Conservation (phyloP, 2,888 invertebrate species). For the Eristalis arbustorum region DNA sequence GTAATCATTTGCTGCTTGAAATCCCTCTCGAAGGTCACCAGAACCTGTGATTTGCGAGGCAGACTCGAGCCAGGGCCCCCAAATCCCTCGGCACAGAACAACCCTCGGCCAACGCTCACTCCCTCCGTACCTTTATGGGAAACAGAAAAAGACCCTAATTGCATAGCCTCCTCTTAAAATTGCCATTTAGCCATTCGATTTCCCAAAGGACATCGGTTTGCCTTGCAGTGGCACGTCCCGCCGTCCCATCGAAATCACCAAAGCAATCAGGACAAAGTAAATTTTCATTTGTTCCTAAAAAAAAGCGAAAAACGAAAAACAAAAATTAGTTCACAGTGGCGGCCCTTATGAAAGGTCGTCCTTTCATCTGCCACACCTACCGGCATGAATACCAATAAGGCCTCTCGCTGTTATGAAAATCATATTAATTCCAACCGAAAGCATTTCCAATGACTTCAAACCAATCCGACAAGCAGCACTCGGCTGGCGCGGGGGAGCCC, state of each 20-base stretch:
- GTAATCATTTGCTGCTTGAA: neutral
- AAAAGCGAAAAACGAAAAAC: neutral
- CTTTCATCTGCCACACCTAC: conserved; percentile 35
- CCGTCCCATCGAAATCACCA: conserved; percentile 52
- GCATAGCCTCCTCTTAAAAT: conserved; percentile 48
- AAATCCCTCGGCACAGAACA: neutral
- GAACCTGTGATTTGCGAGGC: neutral
- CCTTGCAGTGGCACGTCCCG: conserved; percentile 46
- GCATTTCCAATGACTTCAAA: conserved; percentile 52
- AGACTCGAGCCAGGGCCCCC: neutral
- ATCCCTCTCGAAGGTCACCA: neutral
- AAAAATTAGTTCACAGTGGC: neutral
- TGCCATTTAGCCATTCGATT: conserved; percentile 41
- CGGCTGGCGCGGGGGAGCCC: neutral
- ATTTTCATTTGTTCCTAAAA: conserved; percentile 24
- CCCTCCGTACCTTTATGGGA: neutral
- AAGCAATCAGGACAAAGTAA: conserved; percentile 47
- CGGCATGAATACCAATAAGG: conserved; percentile 64
- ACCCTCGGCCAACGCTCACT: neutral
- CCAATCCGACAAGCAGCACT: conserved; percentile 16
- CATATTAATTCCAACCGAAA: conserved; percentile 58
- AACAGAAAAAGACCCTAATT: conserved; percentile 25
- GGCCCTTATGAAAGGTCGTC: conserved; percentile 40
- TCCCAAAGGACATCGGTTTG: conserved; percentile 19
- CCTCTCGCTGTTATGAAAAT: conserved; percentile 45